These are phyloP conservation scores for Hemicordylus capensis DNA, from an alignment of 2,113 vertebrate genomes.

Conservation along the genomic window DNA sequence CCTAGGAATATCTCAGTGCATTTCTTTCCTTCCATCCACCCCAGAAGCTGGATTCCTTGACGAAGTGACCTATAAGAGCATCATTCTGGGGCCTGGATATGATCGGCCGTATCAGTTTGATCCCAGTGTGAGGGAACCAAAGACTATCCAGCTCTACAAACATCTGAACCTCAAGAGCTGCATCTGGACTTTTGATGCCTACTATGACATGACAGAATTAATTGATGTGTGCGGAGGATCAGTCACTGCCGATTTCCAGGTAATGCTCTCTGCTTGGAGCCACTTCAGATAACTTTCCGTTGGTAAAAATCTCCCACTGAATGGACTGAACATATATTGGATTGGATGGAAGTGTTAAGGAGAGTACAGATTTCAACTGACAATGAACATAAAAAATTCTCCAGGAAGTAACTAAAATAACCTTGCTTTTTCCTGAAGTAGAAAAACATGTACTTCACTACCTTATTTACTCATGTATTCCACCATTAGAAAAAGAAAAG, in stretches of 20 bases:
- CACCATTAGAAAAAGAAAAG: too few species aligned
- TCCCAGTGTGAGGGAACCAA: slow-evolving; percentile 83
- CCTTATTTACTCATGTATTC: too few species aligned
- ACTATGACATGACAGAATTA: slow-evolving; percentile 96
- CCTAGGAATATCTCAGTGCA: fast-evolving
- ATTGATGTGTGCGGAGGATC: slow-evolving; percentile 96
- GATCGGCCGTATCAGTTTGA: slow-evolving; percentile 96
- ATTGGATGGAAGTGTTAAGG: too few species aligned
- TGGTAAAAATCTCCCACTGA: neutral
- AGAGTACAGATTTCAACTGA: neutral
- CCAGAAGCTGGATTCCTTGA: slow-evolving; percentile 93
- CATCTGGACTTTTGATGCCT: slow-evolving; percentile 97
- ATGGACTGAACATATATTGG: too few species aligned
- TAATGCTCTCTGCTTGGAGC: neutral
- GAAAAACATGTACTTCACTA: too few species aligned
- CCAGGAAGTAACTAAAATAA: too few species aligned
- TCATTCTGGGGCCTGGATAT: slow-evolving; percentile 87
- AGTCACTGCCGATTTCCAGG: slow-evolving; percentile 97
- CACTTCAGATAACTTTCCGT: fast-evolving
- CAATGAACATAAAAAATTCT: neutral
- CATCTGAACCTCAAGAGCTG: slow-evolving; percentile 98
- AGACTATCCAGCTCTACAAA: slow-evolving; percentile 92
- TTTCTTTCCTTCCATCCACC: neutral
- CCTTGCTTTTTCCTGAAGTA: too few species aligned
- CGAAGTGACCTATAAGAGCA: slow-evolving; percentile 82